Base-by-base conservation (phyloP, 2,797 vertebrate genomes). In the Botia almorhae region DNA sequence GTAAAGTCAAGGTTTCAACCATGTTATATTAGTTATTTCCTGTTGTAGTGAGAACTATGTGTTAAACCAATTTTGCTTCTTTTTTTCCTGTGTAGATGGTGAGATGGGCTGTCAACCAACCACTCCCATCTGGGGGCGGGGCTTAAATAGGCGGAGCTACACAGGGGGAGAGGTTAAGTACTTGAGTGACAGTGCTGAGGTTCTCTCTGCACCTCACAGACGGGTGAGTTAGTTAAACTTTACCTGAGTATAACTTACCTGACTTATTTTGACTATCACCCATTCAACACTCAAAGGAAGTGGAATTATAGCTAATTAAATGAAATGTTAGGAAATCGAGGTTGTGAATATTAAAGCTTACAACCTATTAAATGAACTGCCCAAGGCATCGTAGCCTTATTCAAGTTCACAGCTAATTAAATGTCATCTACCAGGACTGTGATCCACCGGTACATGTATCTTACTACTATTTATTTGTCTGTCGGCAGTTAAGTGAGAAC, bases 121-220 rank as follows among this genome's bases (percentile, higher is more conserved):
- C 0, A 55, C 87, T 48, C 78, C 85, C 0, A 83, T 90, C 55
- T 90, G 93, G 87, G 91, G 90, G 83, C 94, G 91, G 84, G 83
- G 86, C 0, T 87, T 90, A 56, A 94, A 91, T 83, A 91, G 88
- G 82, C 90, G 90, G 87, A 95, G 92, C 81, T 94, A 90, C 87
- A 88, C 91, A 12, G 94, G 95, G 81, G 93, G 92, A 55, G 93
- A 93, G 75, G 84, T 75, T 74, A 87, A 76, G 79, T 92, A 91
- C 88, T 86, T 89, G 33, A 81, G 87, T 72, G 89, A 89, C 77
- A 87, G 83, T 76, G 82, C 82, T 0, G 92, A 93, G 26, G 85
- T 83, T 33, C 89, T 93, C 36, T 83, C 88, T 83, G 75, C 53
- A 85, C 83, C 90, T 48, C 12, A 88, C 82, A 91, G 89, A 89